These are phyloP conservation scores for Andrena flavipes DNA, from an alignment of 2,888 invertebrate genomes.

Conservation along the genomic window DNA sequence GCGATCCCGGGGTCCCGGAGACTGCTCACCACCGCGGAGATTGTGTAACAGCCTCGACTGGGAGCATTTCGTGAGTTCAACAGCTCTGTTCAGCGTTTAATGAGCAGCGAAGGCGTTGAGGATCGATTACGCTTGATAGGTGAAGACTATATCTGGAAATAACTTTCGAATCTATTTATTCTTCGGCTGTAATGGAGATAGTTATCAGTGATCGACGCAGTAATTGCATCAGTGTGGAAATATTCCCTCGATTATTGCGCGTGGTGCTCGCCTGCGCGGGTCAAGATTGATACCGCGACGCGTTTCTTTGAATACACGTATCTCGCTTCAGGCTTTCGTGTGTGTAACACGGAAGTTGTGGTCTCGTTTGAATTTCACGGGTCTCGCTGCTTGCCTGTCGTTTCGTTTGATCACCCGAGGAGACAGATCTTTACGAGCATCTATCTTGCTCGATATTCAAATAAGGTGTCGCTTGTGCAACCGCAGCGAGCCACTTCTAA, in stretches of 20 bases:
- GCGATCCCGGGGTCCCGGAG: no score
- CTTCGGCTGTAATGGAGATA: background rate
- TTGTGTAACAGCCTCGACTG: no score
- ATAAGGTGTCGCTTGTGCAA: conserved; percentile 33
- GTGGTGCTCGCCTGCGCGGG: no score
- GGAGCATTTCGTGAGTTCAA: no score
- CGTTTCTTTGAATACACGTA: background rate
- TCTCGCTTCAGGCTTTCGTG: background rate
- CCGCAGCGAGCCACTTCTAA: conserved; percentile 18
- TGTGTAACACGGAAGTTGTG: conserved; percentile 22
- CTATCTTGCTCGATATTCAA: conserved; percentile 21
- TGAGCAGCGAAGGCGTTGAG: conserved; percentile 5
- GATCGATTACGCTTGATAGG: conserved; percentile 30
- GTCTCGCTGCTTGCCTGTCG: background rate
- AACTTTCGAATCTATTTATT: background rate
- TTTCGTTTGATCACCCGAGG: background rate
- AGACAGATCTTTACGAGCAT: conserved; percentile 18
- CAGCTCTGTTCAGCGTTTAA: no score
- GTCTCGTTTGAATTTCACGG: background rate
- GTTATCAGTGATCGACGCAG: background rate
- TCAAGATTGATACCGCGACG: background rate
- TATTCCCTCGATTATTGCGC: background rate
- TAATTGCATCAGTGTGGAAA: conserved; percentile 1
- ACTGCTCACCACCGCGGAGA: no score
- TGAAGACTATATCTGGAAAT: conserved; percentile 12